Base-by-base conservation (phyloP, 2,888 invertebrate genomes). In the Microctonus brassicae region DNA sequence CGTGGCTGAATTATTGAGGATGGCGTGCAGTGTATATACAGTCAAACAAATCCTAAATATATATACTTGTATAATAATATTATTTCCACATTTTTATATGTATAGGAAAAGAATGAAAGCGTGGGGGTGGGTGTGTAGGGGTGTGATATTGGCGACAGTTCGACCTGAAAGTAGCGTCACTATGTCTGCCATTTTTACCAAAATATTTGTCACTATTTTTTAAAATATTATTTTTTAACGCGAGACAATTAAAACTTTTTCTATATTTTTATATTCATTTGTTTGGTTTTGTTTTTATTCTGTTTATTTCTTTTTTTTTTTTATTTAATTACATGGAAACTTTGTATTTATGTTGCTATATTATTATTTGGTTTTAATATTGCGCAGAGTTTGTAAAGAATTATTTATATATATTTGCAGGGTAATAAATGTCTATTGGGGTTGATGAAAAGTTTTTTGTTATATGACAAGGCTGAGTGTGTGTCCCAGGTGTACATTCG, bases 1-100 rank as follows among this genome's bases (percentile, higher is more conserved):
- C 81, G 80, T 78, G 78, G 47, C 57, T 86, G 84, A 85, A 86
- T 86, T 86, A 86, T 86, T 86, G 80, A 86, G 81, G 79, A 78
- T 85, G 78, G 84, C 86, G 85, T 86, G 84, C 74, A 73, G 67
- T 7, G 26, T n/a, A 64, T 60, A 57, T 60, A 64, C 63, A 63
- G 65, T 66, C 62, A 63, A 72, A 67, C 67, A 60, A 39, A 34
- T 65, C 22, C 10, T 24, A n/a, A 10, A 29, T 47, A 52, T 17
- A 64, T 47, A 29, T 36, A 34, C 22, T 36, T 17, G 13, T 58
- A 33, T 55, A 55, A 22, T 20, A 13, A 22, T n/a, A n/a, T n/a
- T n/a, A n/a, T n/a, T n/a, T n/a, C n/a, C n/a, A n/a, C n/a, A n/a
- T n/a, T n/a, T 58, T n/a, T 58, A 34, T 60, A 34, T 22, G 17